Conservation (phyloP, 2,888 invertebrate genomes). For the Drosophila infuscata region DNA sequence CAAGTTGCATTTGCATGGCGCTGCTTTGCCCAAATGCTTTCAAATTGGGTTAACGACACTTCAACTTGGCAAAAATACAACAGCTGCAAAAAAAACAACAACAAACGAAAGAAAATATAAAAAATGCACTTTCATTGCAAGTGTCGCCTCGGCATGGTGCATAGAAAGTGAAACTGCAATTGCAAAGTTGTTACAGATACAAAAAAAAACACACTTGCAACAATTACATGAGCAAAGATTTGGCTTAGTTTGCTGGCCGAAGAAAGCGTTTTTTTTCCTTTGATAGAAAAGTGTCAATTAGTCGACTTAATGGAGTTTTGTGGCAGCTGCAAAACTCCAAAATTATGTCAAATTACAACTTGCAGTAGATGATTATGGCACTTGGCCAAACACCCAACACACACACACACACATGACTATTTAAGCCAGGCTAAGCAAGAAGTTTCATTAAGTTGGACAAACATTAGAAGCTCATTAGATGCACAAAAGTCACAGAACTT, state of each 20-base stretch:
- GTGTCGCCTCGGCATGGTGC: slow-evolving; percentile 64
- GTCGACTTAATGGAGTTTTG: slow-evolving; percentile 34
- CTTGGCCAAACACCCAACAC: slow-evolving; percentile 20
- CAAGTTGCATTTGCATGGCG: slow-evolving; percentile 69
- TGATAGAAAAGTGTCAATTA: slow-evolving; percentile 51
- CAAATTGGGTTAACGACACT: slow-evolving; percentile 83
- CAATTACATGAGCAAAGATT: slow-evolving; percentile 70
- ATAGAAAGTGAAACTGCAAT: slow-evolving; percentile 76
- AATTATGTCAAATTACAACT: slow-evolving; percentile 44
- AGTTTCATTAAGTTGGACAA: slow-evolving; percentile 34
- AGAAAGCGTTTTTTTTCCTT: slow-evolving; percentile 56
- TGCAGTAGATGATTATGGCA: background rate
- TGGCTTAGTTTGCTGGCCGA: slow-evolving; percentile 56
- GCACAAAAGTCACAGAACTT: slow-evolving; percentile 48
- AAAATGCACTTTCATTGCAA: slow-evolving; percentile 72
- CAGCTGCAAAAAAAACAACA: slow-evolving; percentile 5
- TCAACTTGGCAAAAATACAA: slow-evolving; percentile 57
- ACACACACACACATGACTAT: background rate
- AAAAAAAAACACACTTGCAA: slow-evolving; percentile 6
- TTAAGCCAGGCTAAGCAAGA: slow-evolving; percentile 4
- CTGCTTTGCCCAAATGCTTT: slow-evolving; percentile 71
- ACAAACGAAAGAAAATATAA: slow-evolving; percentile 25
- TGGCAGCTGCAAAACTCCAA: slow-evolving; percentile 12
- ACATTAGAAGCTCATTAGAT: slow-evolving; percentile 62
- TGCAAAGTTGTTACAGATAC: slow-evolving; percentile 63